A percentile compares a stretch with the other conserved stretches of the same genome.
These are phyloP conservation scores for Centropus unirufus DNA, from an alignment of 2,113 vertebrate genomes.

Conservation along the genomic window DNA sequence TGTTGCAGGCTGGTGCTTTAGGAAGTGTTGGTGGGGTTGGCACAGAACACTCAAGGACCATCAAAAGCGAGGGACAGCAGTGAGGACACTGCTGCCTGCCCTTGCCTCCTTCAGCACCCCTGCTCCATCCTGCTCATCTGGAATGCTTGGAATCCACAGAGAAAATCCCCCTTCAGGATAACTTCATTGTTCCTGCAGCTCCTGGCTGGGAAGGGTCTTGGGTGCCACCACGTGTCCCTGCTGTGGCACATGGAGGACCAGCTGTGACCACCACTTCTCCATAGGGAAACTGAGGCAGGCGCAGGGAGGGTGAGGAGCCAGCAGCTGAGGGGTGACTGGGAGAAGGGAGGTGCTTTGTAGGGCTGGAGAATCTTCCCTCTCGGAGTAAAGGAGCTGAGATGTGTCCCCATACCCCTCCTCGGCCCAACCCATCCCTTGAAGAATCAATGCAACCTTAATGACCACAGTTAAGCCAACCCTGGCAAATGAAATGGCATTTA, in stretches of 20 bases:
- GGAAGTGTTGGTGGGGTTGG: neutral
- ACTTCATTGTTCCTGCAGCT: too few relatives aligned
- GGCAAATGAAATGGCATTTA: neutral
- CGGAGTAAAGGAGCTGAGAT: neutral
- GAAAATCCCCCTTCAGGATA: neutral
- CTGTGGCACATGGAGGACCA: accelerated
- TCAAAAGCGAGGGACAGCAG: too few relatives aligned
- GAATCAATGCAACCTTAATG: neutral
- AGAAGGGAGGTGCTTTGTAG: neutral
- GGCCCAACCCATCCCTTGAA: neutral
- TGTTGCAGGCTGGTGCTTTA: accelerated
- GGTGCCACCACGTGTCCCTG: neutral
- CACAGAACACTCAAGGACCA: neutral
- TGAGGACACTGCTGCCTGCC: too few relatives aligned
- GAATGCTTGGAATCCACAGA: accelerated
- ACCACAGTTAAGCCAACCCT: neutral
- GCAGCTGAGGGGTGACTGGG: neutral
- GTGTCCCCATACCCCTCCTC: accelerated
- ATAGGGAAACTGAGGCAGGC: neutral
- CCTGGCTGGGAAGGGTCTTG: accelerated
- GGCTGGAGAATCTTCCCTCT: neutral
- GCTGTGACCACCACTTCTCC: accelerated
- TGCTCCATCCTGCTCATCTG: neutral
- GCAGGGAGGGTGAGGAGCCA: accelerated
- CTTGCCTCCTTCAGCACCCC: accelerated